Base-by-base conservation (phyloP, 2,888 invertebrate genomes). In the Xanthia togata region DNA sequence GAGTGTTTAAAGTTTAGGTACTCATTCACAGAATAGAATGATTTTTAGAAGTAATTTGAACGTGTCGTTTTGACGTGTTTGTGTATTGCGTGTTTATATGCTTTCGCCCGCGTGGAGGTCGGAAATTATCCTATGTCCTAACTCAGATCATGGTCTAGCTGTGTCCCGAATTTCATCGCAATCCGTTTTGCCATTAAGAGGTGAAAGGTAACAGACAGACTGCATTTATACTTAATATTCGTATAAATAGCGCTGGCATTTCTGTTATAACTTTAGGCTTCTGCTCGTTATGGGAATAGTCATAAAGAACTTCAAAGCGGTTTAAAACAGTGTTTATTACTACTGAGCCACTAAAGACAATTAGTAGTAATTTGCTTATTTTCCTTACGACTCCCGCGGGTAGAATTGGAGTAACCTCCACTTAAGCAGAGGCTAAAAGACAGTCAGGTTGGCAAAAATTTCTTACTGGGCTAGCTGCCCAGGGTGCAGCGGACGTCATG, bases 261-360 rank as follows among this genome's bases (percentile, higher is more conserved):
- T n/a, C 6, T 23, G 11, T 31, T 41, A 5, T 1, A 31, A 35
- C 38, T 72, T 72, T 53, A 55, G 20, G 6, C n/a, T n/a, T 38
- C 26, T 12, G 64, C 23, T 23, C 17, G 23, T 69, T 55, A 38
- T 12, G 81, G 76, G 63, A 71, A 71, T 55, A 68, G 75, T 47
- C 35, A 84, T 78, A 73, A 82, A 85, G 82, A 73, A 78, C 70
- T 82, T 83, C 14, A 65, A 78, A 78, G 53, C 14, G 57, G 73
- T 82, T 84, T 82, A 78, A 83, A 85, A 78, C 85, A 69, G 78
- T 85, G 83, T 85, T 85, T 85, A 83, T 78, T 71, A 69, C 73
- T 47, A 57, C 59, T 59, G 17, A 44, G 35, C 50, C 57, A 55
- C 81, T 69, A 38, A 69, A 85, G 55, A 85, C 60, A 85, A 78